Conservation (phyloP, 2,888 invertebrate genomes). For the Drosophila maculinotata region DNA sequence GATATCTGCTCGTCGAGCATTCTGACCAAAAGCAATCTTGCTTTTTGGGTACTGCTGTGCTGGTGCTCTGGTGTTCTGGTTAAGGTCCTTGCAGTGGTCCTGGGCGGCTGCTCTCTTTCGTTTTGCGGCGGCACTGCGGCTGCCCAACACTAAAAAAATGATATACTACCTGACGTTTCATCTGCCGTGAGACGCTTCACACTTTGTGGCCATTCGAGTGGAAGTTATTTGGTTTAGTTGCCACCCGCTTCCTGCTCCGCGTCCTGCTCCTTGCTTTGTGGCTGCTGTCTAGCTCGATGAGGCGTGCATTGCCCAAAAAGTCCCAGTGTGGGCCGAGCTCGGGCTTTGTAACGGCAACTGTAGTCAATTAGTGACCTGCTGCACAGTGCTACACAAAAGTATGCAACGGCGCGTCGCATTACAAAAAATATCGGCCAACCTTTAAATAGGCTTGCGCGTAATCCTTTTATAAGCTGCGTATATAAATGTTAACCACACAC, state of each 20-base stretch:
- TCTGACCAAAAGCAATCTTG: neutral
- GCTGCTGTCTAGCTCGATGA: conserved; percentile 27
- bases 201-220: conserved; percentile 68
- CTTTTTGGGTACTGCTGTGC: neutral
- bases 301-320: conserved; percentile 5
- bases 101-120: conserved; percentile 43
- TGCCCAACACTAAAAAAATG: conserved; percentile 69
- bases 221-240: conserved; percentile 52
- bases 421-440: conserved; percentile 11
- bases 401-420: conserved; percentile 23
- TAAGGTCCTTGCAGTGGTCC: conserved; percentile 31
- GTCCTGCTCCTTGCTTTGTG: neutral
- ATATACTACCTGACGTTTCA: conserved; percentile 67
- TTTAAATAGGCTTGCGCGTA: conserved; percentile 44
- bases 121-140: conserved; percentile 54
- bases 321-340: too few species aligned
- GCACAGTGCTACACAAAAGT: conserved; percentile 5
- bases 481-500: conserved; percentile 33
- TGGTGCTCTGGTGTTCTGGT: conserved; percentile 3
- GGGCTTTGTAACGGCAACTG: conserved; percentile 11
- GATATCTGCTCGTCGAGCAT: neutral
- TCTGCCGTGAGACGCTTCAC: conserved; percentile 48
- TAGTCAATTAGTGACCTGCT: conserved; percentile 47
- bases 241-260: neutral
- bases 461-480: conserved; percentile 49